Evolutionary conservation across 2,888 invertebrate species (phyloP).

Genomic region (Eretmocerus hayati): DNA sequence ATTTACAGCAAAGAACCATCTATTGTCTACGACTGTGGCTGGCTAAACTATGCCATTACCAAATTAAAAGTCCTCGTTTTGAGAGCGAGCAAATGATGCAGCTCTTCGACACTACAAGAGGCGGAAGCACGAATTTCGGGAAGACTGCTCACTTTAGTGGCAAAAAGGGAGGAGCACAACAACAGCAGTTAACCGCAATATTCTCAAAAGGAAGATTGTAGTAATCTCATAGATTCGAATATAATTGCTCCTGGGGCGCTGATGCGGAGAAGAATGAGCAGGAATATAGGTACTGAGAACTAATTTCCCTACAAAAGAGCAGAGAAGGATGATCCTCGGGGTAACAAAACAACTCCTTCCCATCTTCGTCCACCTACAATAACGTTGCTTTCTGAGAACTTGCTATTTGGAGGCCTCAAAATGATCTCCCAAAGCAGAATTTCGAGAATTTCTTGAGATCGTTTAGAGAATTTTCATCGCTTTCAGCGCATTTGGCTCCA

Average conservation of each 20-base stretch:
- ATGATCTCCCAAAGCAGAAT: too few relatives aligned
- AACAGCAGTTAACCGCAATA: conserved; percentile 30
- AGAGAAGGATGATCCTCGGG: too few relatives aligned
- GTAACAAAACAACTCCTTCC: too few relatives aligned
- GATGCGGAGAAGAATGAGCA: neutral
- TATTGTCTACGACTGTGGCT: too few relatives aligned
- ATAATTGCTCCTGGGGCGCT: conserved; percentile 30
- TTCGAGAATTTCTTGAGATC: too few relatives aligned
- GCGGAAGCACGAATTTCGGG: neutral
- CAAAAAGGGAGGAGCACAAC: conserved; percentile 15
- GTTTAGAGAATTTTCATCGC: too few relatives aligned
- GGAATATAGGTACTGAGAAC: conserved; percentile 20
- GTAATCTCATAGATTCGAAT: conserved; percentile 38
- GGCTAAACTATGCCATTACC: conserved; percentile 25
- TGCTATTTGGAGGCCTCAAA: too few relatives aligned
- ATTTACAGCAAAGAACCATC: too few relatives aligned
- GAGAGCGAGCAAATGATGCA: conserved; percentile 12
- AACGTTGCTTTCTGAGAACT: too few relatives aligned
- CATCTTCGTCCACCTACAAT: too few relatives aligned
- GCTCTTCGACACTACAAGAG: neutral
- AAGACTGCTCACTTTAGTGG: neutral
- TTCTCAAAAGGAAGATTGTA: conserved; percentile 30
- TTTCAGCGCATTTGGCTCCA: too few relatives aligned
- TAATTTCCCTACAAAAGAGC: conserved; percentile 16
- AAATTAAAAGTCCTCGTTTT: conserved; percentile 28